Percentiles rank a stretch among this genome's conserved stretches.
Evolutionary conservation across 92 coral and sea anemone species (phyloP).

Genomic region (Scolanthus callimorphus): DNA sequence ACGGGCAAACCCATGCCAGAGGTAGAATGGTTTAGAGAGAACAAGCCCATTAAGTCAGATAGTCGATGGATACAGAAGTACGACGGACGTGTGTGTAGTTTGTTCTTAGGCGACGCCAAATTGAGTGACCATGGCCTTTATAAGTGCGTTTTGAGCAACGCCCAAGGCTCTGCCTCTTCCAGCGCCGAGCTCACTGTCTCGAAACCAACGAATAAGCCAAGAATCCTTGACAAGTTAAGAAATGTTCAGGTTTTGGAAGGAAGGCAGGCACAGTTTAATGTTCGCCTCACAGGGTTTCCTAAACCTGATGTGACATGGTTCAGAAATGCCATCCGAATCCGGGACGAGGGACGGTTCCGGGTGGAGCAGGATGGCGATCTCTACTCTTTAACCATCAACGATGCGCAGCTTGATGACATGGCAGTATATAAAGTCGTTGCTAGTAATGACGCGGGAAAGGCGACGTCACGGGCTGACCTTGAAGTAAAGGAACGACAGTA

Average conservation of each 20-base stretch:
- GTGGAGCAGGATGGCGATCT: slow-evolving; percentile 31
- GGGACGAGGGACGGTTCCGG: slow-evolving; percentile 42
- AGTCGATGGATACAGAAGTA: slow-evolving; percentile 30
- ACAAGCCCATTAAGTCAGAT: slow-evolving; percentile 13
- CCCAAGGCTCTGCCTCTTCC: slow-evolving; percentile 26
- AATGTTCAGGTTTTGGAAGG: slow-evolving; percentile 45
- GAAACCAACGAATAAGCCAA: slow-evolving; percentile 42
- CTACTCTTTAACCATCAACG: slow-evolving; percentile 42
- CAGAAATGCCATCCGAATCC: slow-evolving; percentile 41
- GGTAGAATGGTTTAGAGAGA: slow-evolving; percentile 47
- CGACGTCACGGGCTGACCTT: slow-evolving; percentile 55
- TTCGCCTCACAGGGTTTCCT: slow-evolving; percentile 33
- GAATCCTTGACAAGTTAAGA: slow-evolving; percentile 36
- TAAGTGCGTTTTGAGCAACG: slow-evolving; percentile 45
- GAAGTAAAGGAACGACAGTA: slow-evolving; percentile 61
- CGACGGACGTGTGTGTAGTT: slow-evolving; percentile 27
- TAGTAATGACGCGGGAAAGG: slow-evolving; percentile 69
- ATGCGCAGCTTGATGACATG: slow-evolving; percentile 50
- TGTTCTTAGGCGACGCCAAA: slow-evolving; percentile 15
- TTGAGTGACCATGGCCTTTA: slow-evolving; percentile 37
- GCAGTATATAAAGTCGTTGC: slow-evolving; percentile 73
- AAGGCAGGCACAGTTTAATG: slow-evolving; percentile 45
- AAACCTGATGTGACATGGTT: slow-evolving; percentile 61
- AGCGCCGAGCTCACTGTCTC: slow-evolving; percentile 18
- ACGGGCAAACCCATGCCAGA: slow-evolving; percentile 52